Conservation (phyloP, 1,140 invertebrate genomes). For the Aphidius ervi region DNA sequence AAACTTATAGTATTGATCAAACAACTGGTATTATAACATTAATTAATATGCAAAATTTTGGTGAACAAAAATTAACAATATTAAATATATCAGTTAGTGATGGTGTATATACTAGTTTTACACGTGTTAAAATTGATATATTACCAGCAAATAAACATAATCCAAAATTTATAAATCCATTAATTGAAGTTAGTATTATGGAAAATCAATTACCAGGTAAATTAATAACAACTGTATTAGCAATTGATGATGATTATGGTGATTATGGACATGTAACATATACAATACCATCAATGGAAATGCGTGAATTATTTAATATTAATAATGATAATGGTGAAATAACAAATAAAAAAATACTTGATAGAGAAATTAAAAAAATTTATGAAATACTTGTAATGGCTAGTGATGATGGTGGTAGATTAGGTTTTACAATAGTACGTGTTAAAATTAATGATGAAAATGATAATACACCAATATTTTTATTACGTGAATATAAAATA, state of each 20-base stretch:
- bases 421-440: constrained; percentile 73
- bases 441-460: constrained; percentile 80
- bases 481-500: constrained; percentile 74
- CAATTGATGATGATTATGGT: constrained; percentile 76
- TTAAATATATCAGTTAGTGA: constrained; percentile 89
- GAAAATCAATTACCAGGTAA: constrained; percentile 80
- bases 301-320: constrained; percentile 74
- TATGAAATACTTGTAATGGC: constrained; percentile 81
- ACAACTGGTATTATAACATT: constrained; percentile 64
- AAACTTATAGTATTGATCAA: constrained; percentile 77
- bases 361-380: constrained; percentile 70
- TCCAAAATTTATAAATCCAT: constrained; percentile 71
- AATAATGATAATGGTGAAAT: constrained; percentile 76
- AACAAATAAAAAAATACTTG: constrained; percentile 68
- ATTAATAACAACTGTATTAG: constrained; percentile 69
- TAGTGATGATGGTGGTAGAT: constrained; percentile 78
- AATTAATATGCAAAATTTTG: constrained; percentile 64
- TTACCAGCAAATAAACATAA: constrained; percentile 74
- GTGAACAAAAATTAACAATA: constrained; percentile 59
- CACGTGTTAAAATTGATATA: constrained; percentile 74
- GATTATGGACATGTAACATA: constrained; percentile 78
- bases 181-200: constrained; percentile 70
- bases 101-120: constrained; percentile 83
- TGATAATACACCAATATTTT: constrained; percentile 81
- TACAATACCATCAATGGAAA: constrained; percentile 72